Evolutionary conservation across 2,113 vertebrate species (phyloP).

Genomic region (Gallinago paraguaiae): DNA sequence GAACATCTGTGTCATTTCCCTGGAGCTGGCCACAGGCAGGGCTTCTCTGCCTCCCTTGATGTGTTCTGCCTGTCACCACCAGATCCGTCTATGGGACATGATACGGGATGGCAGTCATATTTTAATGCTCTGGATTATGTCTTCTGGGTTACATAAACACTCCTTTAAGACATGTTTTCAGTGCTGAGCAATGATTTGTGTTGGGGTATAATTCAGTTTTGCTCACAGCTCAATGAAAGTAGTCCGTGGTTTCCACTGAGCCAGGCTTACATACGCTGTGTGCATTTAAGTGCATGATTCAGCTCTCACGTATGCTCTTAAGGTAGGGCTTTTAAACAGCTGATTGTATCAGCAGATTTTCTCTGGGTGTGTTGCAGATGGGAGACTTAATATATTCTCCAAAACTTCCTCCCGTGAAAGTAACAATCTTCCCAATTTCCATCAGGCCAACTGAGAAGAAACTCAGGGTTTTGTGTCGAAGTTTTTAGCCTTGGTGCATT

Average conservation of each 20-base stretch:
- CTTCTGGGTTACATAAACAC: background rate
- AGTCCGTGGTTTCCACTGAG: background rate
- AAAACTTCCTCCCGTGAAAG: background rate
- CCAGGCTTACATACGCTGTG: background rate
- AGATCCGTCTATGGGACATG: background rate
- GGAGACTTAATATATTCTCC: background rate
- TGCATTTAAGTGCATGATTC: constrained; percentile 18
- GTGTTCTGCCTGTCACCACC: background rate
- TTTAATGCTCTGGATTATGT: background rate
- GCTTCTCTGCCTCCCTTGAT: background rate
- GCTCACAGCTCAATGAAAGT: background rate
- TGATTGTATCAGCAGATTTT: constrained; percentile 43
- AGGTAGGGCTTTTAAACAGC: constrained; percentile 15
- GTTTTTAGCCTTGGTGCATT: background rate
- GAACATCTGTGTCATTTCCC: constrained; percentile 49
- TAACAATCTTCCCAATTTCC: background rate
- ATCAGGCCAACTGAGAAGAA: background rate
- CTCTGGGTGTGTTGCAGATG: constrained; percentile 3
- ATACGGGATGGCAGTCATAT: background rate
- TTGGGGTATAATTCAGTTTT: background rate
- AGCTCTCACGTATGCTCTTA: background rate
- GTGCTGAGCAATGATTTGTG: background rate
- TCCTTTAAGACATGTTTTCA: background rate
- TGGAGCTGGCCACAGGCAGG: constrained; percentile 31
- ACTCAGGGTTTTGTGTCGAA: background rate